Evolutionary conservation across 2,888 invertebrate genomes (phyloP).

Genomic region (Leptinotarsa haldemani): DNA sequence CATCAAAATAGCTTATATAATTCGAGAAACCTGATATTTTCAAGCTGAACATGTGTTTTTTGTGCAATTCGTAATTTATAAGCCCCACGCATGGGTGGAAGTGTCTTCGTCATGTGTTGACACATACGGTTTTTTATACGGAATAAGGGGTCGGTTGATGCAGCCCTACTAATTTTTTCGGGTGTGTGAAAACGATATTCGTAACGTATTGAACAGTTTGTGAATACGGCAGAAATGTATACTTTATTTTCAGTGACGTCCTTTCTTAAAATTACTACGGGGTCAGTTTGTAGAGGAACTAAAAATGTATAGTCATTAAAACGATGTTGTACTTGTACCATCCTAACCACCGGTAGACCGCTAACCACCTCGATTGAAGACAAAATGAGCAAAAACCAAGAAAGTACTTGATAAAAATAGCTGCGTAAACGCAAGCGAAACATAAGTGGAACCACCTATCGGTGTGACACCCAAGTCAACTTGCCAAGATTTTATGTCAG

Average conservation of each 20-base stretch:
- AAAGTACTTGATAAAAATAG: too few relatives aligned
- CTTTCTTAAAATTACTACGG: background rate
- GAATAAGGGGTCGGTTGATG: conserved; percentile 29
- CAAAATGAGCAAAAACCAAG: too few relatives aligned
- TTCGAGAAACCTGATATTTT: conserved; percentile 33
- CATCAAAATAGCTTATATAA: conserved; percentile 21
- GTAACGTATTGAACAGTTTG: conserved; percentile 36
- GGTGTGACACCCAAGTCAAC: too few relatives aligned
- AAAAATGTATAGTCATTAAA: too few relatives aligned
- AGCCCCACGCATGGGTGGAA: conserved; percentile 41
- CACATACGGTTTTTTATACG: conserved; percentile 37
- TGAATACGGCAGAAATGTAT: conserved; percentile 31
- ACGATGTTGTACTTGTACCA: too few relatives aligned
- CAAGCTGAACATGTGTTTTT: conserved; percentile 34
- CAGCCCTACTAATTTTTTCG: conserved; percentile 35
- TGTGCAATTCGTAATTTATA: conserved; percentile 35
- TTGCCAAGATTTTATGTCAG: too few relatives aligned
- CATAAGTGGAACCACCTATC: too few relatives aligned
- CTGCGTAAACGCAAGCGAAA: too few relatives aligned
- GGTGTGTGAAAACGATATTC: conserved; percentile 43
- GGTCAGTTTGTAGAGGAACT: too few relatives aligned
- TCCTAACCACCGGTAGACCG: too few relatives aligned
- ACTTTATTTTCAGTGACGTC: conserved; percentile 4
- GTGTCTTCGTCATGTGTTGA: conserved; percentile 41
- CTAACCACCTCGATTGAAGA: too few relatives aligned